Evolutionary conservation across 2,113 vertebrate species (phyloP), one percentile per base, ranked within the genome.

Genomic region (Delphinus delphis): DNA sequence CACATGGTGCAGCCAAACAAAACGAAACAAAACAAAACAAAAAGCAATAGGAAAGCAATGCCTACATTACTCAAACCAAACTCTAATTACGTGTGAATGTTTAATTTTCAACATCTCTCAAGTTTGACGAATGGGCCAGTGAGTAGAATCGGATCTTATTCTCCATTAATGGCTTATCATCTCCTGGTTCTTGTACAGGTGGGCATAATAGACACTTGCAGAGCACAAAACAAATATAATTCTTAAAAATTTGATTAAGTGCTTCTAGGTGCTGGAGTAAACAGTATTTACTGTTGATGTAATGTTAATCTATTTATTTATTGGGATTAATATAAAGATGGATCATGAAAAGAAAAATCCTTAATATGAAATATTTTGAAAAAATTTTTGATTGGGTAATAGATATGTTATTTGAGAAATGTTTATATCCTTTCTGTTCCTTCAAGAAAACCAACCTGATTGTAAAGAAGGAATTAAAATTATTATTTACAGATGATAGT

Each of bases 371-470:
- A 12, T 25, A 82, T 85, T 79, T 68, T n/a, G 36, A 65, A 79
- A 87, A 87, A 65, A 15, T 23, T 63, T 71, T 77, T 88, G 58
- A 90, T n/a, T 85, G 25, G 20, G 18, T 68, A 80, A 91, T 23
- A 77, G 11, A 68, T 77, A 71, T 23, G 10, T 96, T 77, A 88
- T 62, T 44, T 85, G 44, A 92, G 53, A 92, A 79, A 38, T 85
- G 44, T 13, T 77, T 89, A 10, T 71, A 58, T 65, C 12, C 60
- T 94, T 92, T 92, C 53, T 83, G 76, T 33, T 84, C n/a, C 55
- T 84, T 96, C 77, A 96, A 83, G 77, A 79, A 84, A 68, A 79
- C 26, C 38, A 77, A 74, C 44, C 36, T 95, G 83, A 53, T 41
- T 83, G 11, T 63, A 77, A 83, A 84, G 62, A 79, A 93, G 28